These are phyloP conservation scores for Gibbula magus DNA, from an alignment of 2,888 invertebrate species.

Conservation along the genomic window DNA sequence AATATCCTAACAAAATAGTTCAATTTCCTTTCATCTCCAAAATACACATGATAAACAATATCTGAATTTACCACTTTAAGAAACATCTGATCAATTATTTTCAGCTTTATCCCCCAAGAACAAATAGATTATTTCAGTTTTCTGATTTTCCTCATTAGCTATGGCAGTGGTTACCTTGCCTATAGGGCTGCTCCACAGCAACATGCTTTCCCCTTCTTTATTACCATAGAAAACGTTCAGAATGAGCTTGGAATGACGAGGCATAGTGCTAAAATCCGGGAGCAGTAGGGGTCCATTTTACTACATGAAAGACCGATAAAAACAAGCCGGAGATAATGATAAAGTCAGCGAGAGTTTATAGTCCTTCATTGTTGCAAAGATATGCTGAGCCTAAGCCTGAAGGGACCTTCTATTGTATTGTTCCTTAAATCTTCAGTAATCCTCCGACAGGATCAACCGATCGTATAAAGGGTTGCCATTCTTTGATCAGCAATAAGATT, in stretches of 20 bases:
- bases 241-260: not conserved
- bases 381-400: not conserved
- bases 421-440: not conserved
- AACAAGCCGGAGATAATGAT: not conserved
- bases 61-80: too few species aligned
- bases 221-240: too few species aligned
- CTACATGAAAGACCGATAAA: not conserved
- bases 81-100: too few species aligned
- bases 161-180: too few species aligned
- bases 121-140: too few species aligned
- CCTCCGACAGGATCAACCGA: not conserved
- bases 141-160: too few species aligned
- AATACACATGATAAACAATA: too few species aligned
- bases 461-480: slow-evolving; percentile 8
- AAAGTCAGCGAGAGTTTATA: slow-evolving; percentile 7
- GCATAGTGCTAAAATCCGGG: not conserved
- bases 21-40: too few species aligned
- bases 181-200: too few species aligned
- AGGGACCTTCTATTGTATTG: not conserved
- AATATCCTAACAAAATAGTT: too few species aligned
- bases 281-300: slow-evolving; percentile 2
- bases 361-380: not conserved
- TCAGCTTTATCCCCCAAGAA: too few species aligned
- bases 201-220: too few species aligned
- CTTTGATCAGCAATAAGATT: slow-evolving; percentile 13